Evolutionary conservation across 2,888 invertebrate genomes (phyloP).

Genomic region (Drosophila setosimentum): DNA sequence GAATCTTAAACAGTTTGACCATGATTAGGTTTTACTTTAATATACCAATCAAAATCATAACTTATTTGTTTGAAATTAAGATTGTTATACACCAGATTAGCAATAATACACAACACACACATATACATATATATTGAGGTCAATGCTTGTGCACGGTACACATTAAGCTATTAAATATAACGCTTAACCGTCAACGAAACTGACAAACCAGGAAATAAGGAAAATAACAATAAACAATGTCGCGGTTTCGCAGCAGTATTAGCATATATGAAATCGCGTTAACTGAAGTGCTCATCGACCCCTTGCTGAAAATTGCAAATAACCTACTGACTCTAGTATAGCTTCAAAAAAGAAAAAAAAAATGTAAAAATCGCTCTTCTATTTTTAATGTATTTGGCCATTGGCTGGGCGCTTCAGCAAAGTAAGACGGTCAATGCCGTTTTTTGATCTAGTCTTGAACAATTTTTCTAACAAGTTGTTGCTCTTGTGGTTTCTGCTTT

Average conservation of each 20-base stretch:
- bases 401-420: slow-evolving; percentile 33
- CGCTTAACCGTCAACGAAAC: slow-evolving; percentile 50
- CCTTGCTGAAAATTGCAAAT: slow-evolving; percentile 67
- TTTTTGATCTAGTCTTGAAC: slow-evolving; percentile 77
- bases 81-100: slow-evolving; percentile 13
- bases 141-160: slow-evolving; percentile 63
- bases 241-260: slow-evolving; percentile 43
- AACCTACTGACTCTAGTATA: slow-evolving; percentile 52
- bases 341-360: slow-evolving; percentile 20
- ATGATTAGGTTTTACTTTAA: not conserved
- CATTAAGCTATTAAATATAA: slow-evolving; percentile 61
- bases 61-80: slow-evolving; percentile 18
- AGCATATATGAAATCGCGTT: slow-evolving; percentile 47
- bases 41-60: slow-evolving; percentile 6
- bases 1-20: not conserved
- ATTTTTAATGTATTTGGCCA: slow-evolving; percentile 48
- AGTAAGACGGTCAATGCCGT: slow-evolving; percentile 77
- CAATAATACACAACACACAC: slow-evolving; percentile 21
- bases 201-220: slow-evolving; percentile 71
- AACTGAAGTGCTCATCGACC: slow-evolving; percentile 57
- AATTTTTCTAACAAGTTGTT: slow-evolving; percentile 45
- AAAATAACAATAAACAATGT: slow-evolving; percentile 62
- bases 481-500: slow-evolving; percentile 35
- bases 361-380: slow-evolving; percentile 47
- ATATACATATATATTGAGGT: slow-evolving; percentile 57